A percentile compares a stretch with the other conserved stretches of the same genome.
These are phyloP conservation scores for Catamblyrhynchus diadema DNA, from an alignment of 2,797 vertebrate species.

Conservation along the genomic window DNA sequence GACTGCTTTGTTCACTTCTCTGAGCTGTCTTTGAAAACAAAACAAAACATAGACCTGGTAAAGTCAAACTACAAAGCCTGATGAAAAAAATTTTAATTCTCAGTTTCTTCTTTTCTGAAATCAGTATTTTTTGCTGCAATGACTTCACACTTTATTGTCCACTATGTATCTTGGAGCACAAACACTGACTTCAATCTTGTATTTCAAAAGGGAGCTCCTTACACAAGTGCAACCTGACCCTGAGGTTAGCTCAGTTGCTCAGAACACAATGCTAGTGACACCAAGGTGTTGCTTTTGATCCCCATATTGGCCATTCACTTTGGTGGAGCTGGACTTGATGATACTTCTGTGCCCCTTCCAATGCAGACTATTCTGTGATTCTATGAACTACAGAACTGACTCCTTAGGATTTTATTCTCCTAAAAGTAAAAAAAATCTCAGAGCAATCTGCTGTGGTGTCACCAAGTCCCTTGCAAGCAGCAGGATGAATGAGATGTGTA, in stretches of 20 bases:
- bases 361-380: background rate
- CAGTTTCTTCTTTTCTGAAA: background rate
- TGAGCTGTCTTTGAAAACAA: background rate
- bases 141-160: background rate
- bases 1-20: background rate
- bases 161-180: background rate
- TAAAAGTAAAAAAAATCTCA: background rate
- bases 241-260: background rate
- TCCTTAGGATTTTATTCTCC: rapidly evolving
- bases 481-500: background rate
- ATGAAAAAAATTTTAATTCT: background rate
- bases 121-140: background rate
- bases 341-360: background rate
- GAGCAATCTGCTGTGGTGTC: background rate
- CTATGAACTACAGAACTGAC: background rate
- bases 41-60: background rate
- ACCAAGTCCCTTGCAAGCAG: background rate
- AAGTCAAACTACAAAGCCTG: background rate
- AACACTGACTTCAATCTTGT: background rate
- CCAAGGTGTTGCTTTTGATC: background rate
- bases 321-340: rapidly evolving
- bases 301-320: background rate
- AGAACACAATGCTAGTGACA: background rate
- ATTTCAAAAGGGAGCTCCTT: background rate
- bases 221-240: background rate